Evolutionary conservation across 1,140 invertebrate genomes (phyloP), one percentile per base, ranked within the genome.

Genomic region (Gonioctena quinquepunctata): DNA sequence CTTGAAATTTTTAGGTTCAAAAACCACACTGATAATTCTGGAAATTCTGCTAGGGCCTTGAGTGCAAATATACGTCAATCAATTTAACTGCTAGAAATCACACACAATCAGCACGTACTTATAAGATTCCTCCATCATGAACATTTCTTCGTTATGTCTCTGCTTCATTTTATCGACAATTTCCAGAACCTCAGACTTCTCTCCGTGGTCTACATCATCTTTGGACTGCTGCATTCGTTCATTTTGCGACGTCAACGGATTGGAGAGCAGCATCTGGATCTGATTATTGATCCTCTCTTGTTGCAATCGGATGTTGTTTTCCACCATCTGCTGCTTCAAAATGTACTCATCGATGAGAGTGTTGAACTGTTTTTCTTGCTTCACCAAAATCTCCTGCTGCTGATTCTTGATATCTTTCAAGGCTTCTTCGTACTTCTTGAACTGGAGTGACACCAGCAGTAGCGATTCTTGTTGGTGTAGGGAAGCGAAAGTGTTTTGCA

Each of bases 211-310:
- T n/a, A 66, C 71, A 27, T 77, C 75, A 52, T 77, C 71, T 50
- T 60, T 64, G 22, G 52, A n/a, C 18, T 64, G 33, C 26, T 76
- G 70, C 26, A 50, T 21, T 48, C 59, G 28, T 21, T 74, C 60
- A 27, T 71, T 68, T 54, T 48, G 22, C 18, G 63, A 13, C 21
- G 1, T 59, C 33, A 42, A n/a, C 11, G 33, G 56, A 33, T 85
- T 83, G 0, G 79, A 75, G 73, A 86, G 81, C 71, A 87, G 73
- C 11, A 85, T 71, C 62, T 86, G 83, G 8, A 87, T 84, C 59
- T 87, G 85, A 73, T 84, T 81, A 75, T 86, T 87, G 8, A 87
- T 86, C 3, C 85, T 78, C 68, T 86, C 84, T 71, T 87, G 86
- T 73, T 87, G 86, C 7, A 80, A 65, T 42, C 83, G 78, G 66